Conservation (phyloP, 2,888 invertebrate genomes). For the Coenonympha glycerion region DNA sequence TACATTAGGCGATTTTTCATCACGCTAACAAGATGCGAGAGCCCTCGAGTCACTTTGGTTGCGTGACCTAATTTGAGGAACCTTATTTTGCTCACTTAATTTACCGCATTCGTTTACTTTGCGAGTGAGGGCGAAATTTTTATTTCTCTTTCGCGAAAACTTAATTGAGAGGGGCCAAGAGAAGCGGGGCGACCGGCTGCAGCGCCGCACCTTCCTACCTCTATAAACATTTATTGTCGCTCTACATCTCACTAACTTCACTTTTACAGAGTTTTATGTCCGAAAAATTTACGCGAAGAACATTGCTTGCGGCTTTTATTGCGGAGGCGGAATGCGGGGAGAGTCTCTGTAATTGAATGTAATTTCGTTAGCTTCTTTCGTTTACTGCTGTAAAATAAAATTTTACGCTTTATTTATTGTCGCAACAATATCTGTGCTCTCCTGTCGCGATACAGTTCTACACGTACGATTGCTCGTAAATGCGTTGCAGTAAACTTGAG, state of each 20-base stretch:
- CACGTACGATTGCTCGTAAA: conserved; percentile 42
- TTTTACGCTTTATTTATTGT: conserved; percentile 73
- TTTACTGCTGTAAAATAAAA: conserved; percentile 73
- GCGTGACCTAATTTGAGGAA: conserved; percentile 64
- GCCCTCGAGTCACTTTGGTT: conserved; percentile 49
- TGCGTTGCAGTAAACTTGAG: conserved; percentile 44
- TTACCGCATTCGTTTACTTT: conserved; percentile 67
- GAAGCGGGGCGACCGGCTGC: conserved; percentile 30
- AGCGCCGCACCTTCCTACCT: conserved; percentile 37
- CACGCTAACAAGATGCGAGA: conserved; percentile 48
- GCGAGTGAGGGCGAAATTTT: conserved; percentile 58
- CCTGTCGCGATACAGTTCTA: no score
- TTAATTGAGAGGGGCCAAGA: conserved; percentile 58
- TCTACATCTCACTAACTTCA: conserved; percentile 72
- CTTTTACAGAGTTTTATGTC: conserved; percentile 74
- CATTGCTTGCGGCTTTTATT: conserved; percentile 65
- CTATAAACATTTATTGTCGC: conserved; percentile 72
- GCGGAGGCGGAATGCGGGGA: conserved; percentile 60
- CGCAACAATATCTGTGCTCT: conserved; percentile 57
- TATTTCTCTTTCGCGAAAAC: conserved; percentile 56
- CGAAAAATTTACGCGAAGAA: conserved; percentile 72
- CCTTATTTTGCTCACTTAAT: conserved; percentile 72
- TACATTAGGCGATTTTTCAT: conserved; percentile 51
- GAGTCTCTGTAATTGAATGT: conserved; percentile 69
- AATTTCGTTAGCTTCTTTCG: conserved; percentile 73